Percentiles rank a stretch among this genome's conserved stretches.
Evolutionary conservation across 2,797 vertebrate genomes (phyloP).

Genomic region (Kryptopterus vitreolus): DNA sequence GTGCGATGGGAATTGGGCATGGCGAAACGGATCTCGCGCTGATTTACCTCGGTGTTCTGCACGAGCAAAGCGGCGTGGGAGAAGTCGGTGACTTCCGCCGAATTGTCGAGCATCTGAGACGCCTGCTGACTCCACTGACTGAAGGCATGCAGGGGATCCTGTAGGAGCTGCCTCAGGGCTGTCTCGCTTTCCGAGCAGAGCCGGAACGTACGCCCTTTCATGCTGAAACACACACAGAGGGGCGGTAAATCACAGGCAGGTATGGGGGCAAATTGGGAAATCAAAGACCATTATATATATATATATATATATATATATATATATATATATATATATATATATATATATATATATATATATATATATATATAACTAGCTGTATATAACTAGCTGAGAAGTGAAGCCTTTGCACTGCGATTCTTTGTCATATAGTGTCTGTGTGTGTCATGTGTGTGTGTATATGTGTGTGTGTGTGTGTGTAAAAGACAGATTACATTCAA

Average conservation of each 20-base stretch:
- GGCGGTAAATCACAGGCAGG: too few relatives aligned
- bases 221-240: constrained; percentile 65
- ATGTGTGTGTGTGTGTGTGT: neutral
- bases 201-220: constrained; percentile 77
- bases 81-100: constrained; percentile 75
- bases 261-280: too few relatives aligned
- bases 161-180: constrained; percentile 76
- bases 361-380: too few relatives aligned
- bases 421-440: too few relatives aligned
- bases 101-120: constrained; percentile 77
- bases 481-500: too few relatives aligned
- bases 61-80: constrained; percentile 76
- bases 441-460: neutral
- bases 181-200: constrained; percentile 74
- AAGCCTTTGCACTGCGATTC: too few relatives aligned
- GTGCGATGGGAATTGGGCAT: neutral
- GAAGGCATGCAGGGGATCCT: constrained; percentile 78
- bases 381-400: too few relatives aligned
- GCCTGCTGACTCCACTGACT: constrained; percentile 78
- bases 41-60: constrained; percentile 82
- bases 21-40: neutral
- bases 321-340: too few relatives aligned
- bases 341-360: too few relatives aligned
- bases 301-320: too few relatives aligned
- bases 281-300: too few relatives aligned